phyloP scores from a whole-genome alignment of 2,888 invertebrate species.

The Apotomis turbidana region DNA sequence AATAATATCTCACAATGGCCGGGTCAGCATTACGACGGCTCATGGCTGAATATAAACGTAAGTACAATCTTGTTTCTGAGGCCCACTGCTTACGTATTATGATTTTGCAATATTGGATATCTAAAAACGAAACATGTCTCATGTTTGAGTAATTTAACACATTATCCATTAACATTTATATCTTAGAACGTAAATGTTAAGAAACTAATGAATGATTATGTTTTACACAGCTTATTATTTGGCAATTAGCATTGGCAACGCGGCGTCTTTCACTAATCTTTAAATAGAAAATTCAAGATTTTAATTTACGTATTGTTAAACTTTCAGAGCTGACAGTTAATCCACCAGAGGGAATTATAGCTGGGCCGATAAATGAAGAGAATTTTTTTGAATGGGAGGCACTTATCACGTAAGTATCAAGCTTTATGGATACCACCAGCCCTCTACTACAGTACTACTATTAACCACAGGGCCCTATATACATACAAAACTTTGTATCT shows the following conservation, averaged over 20 bases:
- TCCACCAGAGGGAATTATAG: constrained; percentile 99
- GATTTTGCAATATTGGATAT: constrained; percentile 11
- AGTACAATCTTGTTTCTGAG: constrained; percentile 62
- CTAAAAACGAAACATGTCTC: background rate
- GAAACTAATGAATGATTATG: too few relatives aligned
- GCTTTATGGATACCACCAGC: background rate
- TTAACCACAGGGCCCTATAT: background rate
- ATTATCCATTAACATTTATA: too few relatives aligned
- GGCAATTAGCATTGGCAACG: too few relatives aligned
- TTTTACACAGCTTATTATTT: too few relatives aligned
- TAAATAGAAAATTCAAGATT: too few relatives aligned
- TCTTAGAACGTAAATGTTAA: too few relatives aligned
- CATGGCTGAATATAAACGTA: constrained; percentile 94
- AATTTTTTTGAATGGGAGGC: constrained; percentile 99
- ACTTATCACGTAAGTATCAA: constrained; percentile 87
- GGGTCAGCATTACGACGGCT: constrained; percentile 92
- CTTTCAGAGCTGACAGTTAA: constrained; percentile 93
- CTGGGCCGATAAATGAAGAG: constrained; percentile 98
- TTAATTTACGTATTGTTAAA: background rate
- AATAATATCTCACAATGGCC: constrained; percentile 84
- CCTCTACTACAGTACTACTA: too few relatives aligned
- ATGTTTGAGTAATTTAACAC: background rate
- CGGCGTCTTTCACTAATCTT: too few relatives aligned
- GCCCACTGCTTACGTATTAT: constrained; percentile 33
- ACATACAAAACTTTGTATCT: background rate